Base-by-base conservation (phyloP, 2,113 vertebrate species). In the Forbesichthys papilliferus region DNA sequence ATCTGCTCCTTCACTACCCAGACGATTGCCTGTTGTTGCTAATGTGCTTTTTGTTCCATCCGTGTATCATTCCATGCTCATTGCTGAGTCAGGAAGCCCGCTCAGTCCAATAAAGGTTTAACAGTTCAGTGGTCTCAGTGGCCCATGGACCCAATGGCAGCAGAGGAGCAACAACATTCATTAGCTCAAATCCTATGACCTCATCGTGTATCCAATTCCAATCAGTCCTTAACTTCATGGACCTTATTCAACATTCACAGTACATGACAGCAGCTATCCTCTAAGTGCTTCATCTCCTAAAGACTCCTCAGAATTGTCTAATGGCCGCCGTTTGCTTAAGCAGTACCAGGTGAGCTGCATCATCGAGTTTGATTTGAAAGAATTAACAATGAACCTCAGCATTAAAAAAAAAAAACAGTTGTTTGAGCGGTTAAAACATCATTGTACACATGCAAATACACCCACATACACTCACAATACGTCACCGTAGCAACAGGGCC, bases 171-270 rank as follows among this genome's bases (percentile, higher is more conserved):
- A 81, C 79, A 73, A 82, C 75, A 84, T 85, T 82, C 77, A 88
- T 87, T 84, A 87, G 81, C 82, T 84, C 75, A 79, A 81, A 84
- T 79, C 66, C 71, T 67, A 27, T 87, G 88, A 88, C 83, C 86
- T 80, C 84, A 88, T 87, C 87, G 80, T 66, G 83, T 86, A 54
- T 85, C 72, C 75, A 82, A 89, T 86, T 85, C 72, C 75, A 82
- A 89, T 86, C 86, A 84, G 69, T 76, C 64, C 61, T 74, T 71
- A 48, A 20, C 75, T 5, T 27, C 64, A 81, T 58, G 71, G 75
- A 77, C 83, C 82, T 73, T 71, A 77, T 86, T 84, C 74, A 56
- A 70, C 61, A 74, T 66, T 78, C 64, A 76, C 79, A 74, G 81
- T 62, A 34, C 64, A 46, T 80, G 84, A 85, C 71, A 81, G 82